Conservation (phyloP, 2,113 vertebrate genomes). For the Pao palembangensis region DNA sequence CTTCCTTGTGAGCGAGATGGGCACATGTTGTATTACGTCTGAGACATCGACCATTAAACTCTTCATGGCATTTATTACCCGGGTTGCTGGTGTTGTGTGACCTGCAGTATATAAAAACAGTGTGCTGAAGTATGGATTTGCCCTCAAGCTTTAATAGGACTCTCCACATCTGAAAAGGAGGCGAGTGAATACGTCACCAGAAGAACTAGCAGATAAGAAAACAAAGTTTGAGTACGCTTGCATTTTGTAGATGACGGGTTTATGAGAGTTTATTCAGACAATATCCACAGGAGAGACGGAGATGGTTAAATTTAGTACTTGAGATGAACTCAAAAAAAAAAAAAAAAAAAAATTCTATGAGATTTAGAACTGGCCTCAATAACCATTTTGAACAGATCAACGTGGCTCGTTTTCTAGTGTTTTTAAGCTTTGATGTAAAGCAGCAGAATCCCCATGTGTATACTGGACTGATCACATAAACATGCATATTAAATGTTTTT, state of each 20-base stretch:
- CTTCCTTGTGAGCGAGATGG: constrained; percentile 28
- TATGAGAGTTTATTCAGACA: neutral
- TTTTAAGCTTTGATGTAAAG: constrained; percentile 1
- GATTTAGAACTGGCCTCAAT: neutral
- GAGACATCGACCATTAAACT: constrained; percentile 23
- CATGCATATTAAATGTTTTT: constrained; percentile 9
- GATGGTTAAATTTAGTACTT: neutral
- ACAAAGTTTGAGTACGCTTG: neutral
- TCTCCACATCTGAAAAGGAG: constrained; percentile 1
- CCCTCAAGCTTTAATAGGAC: constrained; percentile 25
- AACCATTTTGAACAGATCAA: neutral
- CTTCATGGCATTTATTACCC: constrained; percentile 25
- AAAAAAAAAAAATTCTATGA: neutral
- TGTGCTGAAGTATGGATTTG: constrained; percentile 41
- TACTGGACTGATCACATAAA: constrained; percentile 18
- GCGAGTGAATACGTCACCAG: constrained; percentile 10
- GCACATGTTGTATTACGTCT: constrained; percentile 45
- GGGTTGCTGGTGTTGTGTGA: constrained; percentile 11
- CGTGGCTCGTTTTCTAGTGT: neutral
- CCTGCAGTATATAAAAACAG: constrained; percentile 37
- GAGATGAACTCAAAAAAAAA: neutral
- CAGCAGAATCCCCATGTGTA: constrained; percentile 11
- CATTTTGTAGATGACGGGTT: neutral
- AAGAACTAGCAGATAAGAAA: neutral
- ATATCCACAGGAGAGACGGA: no score